Evolutionary conservation across 2,113 vertebrate genomes (phyloP).

Genomic region (Planiliza haematocheilus): DNA sequence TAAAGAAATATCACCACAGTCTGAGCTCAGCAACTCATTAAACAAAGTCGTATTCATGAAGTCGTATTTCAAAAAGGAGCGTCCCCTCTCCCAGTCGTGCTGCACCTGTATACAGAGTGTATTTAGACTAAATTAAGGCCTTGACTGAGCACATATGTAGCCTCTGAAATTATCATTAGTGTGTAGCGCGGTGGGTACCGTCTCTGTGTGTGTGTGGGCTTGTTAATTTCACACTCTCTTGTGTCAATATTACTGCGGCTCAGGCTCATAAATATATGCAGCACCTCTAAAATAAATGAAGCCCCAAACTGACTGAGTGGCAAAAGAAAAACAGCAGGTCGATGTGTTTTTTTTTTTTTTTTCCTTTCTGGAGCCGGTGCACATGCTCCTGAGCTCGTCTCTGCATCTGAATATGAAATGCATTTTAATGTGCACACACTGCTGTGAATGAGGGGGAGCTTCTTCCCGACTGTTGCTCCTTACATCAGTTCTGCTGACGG

Average conservation of each 20-base stretch:
- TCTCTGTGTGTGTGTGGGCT: slow-evolving; percentile 1
- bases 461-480: slow-evolving; percentile 3
- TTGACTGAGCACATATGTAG: neutral
- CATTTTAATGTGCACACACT: slow-evolving; percentile 1
- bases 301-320: neutral
- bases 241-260: slow-evolving; percentile 30
- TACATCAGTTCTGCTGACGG: neutral
- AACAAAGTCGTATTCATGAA: neutral
- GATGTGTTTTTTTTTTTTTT: no score
- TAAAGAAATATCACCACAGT: neutral
- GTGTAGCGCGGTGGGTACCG: slow-evolving; percentile 3
- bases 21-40: neutral
- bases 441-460: neutral
- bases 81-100: neutral
- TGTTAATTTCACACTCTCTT: slow-evolving; percentile 38
- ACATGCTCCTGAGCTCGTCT: neutral
- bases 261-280: slow-evolving; percentile 50
- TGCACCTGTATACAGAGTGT: neutral
- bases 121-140: neutral
- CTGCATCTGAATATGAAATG: slow-evolving; percentile 39
- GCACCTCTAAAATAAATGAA: slow-evolving; percentile 29
- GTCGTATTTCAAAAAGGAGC: neutral
- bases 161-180: slow-evolving; percentile 1
- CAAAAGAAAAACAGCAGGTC: no score
- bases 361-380: no score